A percentile compares a stretch with the other conserved stretches of the same genome.
phyloP scores from a whole-genome alignment of 2,888 invertebrate genomes.

The Nephrotoma appendiculata region DNA sequence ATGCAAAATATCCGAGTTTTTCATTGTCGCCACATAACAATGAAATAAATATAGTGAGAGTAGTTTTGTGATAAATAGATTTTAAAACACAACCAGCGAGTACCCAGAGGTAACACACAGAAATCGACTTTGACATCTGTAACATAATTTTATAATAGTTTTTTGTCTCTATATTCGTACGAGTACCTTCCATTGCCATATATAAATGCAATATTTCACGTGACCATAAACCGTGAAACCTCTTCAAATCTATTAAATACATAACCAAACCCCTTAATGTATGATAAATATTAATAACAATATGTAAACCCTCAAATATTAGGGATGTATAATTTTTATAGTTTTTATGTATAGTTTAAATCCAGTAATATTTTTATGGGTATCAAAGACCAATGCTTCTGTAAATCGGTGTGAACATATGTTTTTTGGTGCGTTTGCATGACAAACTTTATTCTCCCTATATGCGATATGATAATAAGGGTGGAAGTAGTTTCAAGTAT shows the following conservation, averaged over 20 bases:
- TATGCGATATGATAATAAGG: background rate
- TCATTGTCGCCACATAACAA: background rate
- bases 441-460: background rate
- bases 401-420: slow-evolving; percentile 3
- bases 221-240: slow-evolving; percentile 3
- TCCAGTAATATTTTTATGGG: background rate
- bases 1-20: background rate
- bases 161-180: background rate
- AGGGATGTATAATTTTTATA: background rate
- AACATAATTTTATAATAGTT: background rate
- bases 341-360: background rate
- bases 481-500: background rate
- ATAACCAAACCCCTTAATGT: background rate
- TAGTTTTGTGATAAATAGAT: background rate
- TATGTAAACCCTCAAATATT: background rate
- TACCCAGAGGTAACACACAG: background rate
- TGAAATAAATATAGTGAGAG: background rate
- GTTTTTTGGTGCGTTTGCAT: background rate
- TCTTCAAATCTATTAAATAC: background rate
- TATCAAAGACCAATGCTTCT: background rate
- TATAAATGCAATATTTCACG: background rate
- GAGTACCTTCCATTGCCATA: background rate
- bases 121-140: background rate
- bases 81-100: background rate
- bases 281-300: background rate